Base-by-base conservation (phyloP, 1,140 invertebrate genomes). In the Drosophila ficusphila region DNA sequence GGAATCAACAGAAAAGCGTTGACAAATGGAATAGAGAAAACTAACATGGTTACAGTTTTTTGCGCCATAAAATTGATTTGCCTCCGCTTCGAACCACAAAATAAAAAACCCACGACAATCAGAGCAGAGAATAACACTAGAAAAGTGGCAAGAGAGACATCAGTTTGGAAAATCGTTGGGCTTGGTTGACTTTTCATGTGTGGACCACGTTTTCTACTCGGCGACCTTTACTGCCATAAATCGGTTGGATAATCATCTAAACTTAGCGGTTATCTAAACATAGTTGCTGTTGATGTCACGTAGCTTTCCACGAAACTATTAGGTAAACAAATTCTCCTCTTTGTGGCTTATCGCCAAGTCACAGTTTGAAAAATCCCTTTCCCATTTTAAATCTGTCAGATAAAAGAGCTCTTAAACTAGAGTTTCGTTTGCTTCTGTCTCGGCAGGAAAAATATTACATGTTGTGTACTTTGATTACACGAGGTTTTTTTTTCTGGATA, bases 61-160 rank as follows among this genome's bases (percentile, higher is more conserved):
- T 81, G 64, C 39, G 58, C 79, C 73, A 54, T 51, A 21, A 79
- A 79, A 85, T 85, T 76, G 79, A 79, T 81, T 79, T 68, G 56
- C 36, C 42, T 21, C 31, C 16, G 6, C 2, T 0, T 1, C 8
- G 6, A 31, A n/a, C 47, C 19, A 25, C 34, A 25, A 61, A 52
- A n/a, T n/a, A n/a, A n/a, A n/a, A n/a, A n/a, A n/a, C n/a, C 58
- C 44, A 65, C 67, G 60, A 62, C 76, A 86, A 85, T 73, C 82
- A 85, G 81, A 85, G 81, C 81, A 76, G 62, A 57, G 74, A 69
- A 34, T 44, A 56, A 25, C 27, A 39, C 16, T 38, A 25, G 16
- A 57, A 36, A 52, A 11, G 14, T 5, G n/a, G 33, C n/a, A n/a
- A n/a, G n/a, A n/a, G 19, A 25, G 47, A 38, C 1, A 41, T 25